Conservation (phyloP, 2,888 invertebrate genomes). For the Sphaerophoria taeniata region DNA sequence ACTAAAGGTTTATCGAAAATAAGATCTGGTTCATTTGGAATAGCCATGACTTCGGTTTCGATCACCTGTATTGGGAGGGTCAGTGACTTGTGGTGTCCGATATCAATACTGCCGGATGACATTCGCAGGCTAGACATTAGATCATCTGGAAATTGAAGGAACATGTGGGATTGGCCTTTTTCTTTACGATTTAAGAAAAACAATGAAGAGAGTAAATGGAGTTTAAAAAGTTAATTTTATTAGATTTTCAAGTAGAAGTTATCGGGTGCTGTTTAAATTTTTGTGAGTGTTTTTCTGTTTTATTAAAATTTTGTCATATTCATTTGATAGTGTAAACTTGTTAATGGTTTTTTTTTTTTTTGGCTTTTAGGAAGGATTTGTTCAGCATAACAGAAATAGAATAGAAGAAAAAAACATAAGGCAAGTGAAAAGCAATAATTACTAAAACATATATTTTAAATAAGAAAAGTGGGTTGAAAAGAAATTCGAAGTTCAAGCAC, state of each 20-base stretch:
- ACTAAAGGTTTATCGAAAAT: conserved; percentile 68
- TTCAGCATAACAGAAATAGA: background rate
- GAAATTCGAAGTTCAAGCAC: no score
- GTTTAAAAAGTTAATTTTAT: conserved; percentile 69
- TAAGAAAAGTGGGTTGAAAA: no score
- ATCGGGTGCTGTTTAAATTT: conserved; percentile 42
- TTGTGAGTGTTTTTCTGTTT: conserved; percentile 1
- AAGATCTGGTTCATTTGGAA: conserved; percentile 67
- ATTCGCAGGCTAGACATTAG: conserved; percentile 70
- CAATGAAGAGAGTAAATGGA: conserved; percentile 72
- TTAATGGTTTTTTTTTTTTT: background rate
- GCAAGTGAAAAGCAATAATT: background rate
- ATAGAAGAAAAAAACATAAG: conserved; percentile 4
- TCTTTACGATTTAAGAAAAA: conserved; percentile 62
- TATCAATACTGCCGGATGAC: conserved; percentile 66
- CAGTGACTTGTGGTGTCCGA: conserved; percentile 63
- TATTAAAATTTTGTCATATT: conserved; percentile 4
- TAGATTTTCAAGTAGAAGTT: conserved; percentile 62
- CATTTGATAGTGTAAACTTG: conserved; percentile 15
- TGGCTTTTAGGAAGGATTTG: conserved; percentile 46
- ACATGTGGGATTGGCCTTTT: conserved; percentile 72
- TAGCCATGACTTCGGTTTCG: conserved; percentile 70
- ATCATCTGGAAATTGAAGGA: conserved; percentile 74
- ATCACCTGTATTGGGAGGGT: conserved; percentile 68
- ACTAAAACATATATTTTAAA: no score